These are phyloP conservation scores for Phoxinus phoxinus DNA, from an alignment of 2,113 vertebrate species.

Conservation along the genomic window DNA sequence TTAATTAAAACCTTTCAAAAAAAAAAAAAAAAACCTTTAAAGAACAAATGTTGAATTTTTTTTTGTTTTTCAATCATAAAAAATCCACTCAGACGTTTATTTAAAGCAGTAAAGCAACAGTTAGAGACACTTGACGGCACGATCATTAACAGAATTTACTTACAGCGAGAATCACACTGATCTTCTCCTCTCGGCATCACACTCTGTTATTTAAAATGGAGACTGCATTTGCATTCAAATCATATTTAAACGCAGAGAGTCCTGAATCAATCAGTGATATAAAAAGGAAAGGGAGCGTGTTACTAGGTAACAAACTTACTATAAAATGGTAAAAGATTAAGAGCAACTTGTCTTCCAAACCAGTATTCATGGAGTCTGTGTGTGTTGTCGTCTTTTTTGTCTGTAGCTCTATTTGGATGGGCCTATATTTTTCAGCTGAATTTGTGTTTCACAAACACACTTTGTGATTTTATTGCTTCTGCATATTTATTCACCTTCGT, in stretches of 20 bases:
- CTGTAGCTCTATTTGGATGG: not conserved
- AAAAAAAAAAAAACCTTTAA: not conserved
- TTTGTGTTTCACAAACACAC: not conserved
- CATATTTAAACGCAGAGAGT: conserved; percentile 5
- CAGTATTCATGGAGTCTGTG: not conserved
- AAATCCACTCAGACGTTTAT: not conserved
- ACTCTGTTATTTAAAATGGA: conserved; percentile 44
- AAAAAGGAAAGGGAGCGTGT: conserved; percentile 38
- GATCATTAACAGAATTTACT: conserved; percentile 35
- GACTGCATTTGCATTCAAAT: conserved; percentile 48
- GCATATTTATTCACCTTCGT: not conserved
- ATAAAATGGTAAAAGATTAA: conserved; percentile 28
- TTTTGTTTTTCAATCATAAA: not conserved
- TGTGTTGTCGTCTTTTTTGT: not conserved
- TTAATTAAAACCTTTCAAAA: not conserved
- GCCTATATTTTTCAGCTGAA: not conserved
- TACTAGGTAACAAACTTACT: conserved; percentile 49
- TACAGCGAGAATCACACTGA: conserved; percentile 8
- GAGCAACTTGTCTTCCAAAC: not conserved
- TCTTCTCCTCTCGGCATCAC: conserved; percentile 24
- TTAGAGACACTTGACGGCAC: not conserved
- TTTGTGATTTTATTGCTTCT: not conserved
- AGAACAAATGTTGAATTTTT: not conserved
- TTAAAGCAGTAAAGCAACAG: not conserved
- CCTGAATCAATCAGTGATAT: conserved; percentile 6